phyloP scores from a whole-genome alignment of 2,113 vertebrate species.

The Brachyistius frenatus region DNA sequence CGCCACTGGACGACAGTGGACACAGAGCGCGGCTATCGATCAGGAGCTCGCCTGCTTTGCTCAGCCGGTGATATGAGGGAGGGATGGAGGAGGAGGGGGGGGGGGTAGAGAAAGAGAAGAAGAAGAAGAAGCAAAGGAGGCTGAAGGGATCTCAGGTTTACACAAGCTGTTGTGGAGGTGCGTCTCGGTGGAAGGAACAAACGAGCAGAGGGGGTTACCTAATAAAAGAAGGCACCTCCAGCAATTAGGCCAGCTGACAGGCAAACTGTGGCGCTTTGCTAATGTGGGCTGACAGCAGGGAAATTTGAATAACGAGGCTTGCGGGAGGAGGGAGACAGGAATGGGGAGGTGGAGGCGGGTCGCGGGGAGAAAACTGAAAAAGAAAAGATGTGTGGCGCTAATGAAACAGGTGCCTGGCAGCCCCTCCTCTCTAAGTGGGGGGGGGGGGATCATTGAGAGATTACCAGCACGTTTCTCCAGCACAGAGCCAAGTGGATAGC shows the following conservation, averaged over 20 bases:
- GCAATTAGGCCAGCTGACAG: slow-evolving; percentile 87
- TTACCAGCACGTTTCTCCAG: slow-evolving; percentile 73
- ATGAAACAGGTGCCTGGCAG: slow-evolving; percentile 85
- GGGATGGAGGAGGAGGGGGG: slow-evolving; percentile 7
- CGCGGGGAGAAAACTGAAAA: neutral
- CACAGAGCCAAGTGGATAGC: slow-evolving; percentile 43
- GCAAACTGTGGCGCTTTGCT: slow-evolving; percentile 78
- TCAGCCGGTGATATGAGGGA: slow-evolving; percentile 47
- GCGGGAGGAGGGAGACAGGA: slow-evolving; percentile 69
- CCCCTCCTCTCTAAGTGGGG: slow-evolving; percentile 63
- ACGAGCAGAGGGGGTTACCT: slow-evolving; percentile 78
- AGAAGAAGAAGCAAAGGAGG: slow-evolving; percentile 51
- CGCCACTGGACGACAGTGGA: slow-evolving; percentile 57
- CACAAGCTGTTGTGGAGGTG: slow-evolving; percentile 73
- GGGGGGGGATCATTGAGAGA: slow-evolving; percentile 77
- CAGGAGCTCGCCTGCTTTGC: slow-evolving; percentile 62
- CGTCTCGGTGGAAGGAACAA: slow-evolving; percentile 76
- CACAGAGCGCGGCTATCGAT: slow-evolving; percentile 71
- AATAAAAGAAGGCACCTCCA: slow-evolving; percentile 85
- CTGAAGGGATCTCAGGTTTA: slow-evolving; percentile 70
- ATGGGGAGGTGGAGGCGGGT: slow-evolving; percentile 30
- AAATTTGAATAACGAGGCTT: slow-evolving; percentile 87
- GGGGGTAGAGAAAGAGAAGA: neutral
- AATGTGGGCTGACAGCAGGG: slow-evolving; percentile 87
- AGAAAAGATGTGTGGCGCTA: slow-evolving; percentile 80